Conservation (phyloP, 2,113 vertebrate species). For the Colius striatus region DNA sequence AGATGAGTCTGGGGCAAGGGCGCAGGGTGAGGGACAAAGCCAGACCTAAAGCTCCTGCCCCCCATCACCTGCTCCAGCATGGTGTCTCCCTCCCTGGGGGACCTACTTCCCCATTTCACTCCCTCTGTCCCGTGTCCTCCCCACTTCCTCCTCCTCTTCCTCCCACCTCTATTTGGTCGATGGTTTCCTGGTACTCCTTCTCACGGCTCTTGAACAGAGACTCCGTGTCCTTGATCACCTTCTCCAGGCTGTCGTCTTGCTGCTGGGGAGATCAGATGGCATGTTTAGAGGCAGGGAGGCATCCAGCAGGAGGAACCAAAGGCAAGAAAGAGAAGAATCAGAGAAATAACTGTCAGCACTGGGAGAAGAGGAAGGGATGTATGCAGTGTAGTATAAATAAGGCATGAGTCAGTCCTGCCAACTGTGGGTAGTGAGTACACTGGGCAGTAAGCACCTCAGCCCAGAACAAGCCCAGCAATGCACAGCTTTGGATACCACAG, state of each 20-base stretch:
- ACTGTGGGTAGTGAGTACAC: accelerated
- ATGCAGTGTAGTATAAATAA: not conserved
- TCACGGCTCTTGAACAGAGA: constrained; percentile 95
- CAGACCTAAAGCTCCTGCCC: not conserved
- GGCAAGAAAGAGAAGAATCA: constrained; percentile 11
- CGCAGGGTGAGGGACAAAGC: not conserved
- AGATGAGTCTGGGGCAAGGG: not conserved
- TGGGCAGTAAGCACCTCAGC: not conserved
- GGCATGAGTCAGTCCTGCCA: not conserved
- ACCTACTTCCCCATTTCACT: not conserved
- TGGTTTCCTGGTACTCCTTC: constrained; percentile 98
- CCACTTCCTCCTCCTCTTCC: not conserved
- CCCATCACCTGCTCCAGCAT: not conserved
- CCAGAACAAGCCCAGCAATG: not conserved
- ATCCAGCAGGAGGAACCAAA: not conserved
- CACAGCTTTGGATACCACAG: not conserved
- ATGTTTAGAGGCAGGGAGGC: not conserved
- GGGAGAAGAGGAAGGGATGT: not conserved
- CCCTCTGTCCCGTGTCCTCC: not conserved
- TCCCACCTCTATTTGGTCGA: constrained; percentile 95
- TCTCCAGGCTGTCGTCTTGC: constrained; percentile 93
- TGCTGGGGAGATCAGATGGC: constrained; percentile 55
- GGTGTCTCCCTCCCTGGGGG: not conserved
- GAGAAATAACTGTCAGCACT: not conserved
- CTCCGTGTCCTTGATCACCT: constrained; percentile 96